Evolutionary conservation across 1,140 invertebrate species (phyloP), one percentile per base, ranked within the genome.

Genomic region (Matsumurasca onukii): DNA sequence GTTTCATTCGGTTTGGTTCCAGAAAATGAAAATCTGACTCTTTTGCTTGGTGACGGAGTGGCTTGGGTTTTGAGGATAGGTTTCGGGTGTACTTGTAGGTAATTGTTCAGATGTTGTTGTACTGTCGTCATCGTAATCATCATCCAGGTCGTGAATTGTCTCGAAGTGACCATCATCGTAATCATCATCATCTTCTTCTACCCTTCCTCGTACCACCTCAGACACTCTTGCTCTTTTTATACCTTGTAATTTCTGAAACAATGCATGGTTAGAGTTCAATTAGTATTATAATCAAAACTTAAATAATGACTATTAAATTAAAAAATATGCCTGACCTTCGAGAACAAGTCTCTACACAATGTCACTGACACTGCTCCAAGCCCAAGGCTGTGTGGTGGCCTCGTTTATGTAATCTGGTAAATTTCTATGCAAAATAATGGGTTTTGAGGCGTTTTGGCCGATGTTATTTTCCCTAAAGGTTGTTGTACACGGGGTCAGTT

Each of bases 151-250:
- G 34, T 82, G 82, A 79, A 80, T 80, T 64, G 82, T 80, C 34
- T 82, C 80, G 76, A 78, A 77, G 3, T 80, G 76, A 62, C 85
- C 83, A 70, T 76, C 73, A 30, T 77, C 75, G 17, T 77, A 76
- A 74, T 86, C 83, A 68, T 82, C 79, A 76, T 83, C 85, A 49
- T 82, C 76, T 63, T 76, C 78, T 31, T 81, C 77, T 68, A 75
- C 76, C 24, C 75, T 73, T 39, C 76, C 73, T 39, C 22, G 22
- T 1, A 65, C 30, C 17, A 39, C 31, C 22, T 65, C 62, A 12
- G 62, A 65, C 20, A 48, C 31, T 24, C 39, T n/a, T 15, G 39
- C 3, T 25, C 62, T 2, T 24, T 65, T 65, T 22, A 13, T 24
- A 9, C 13, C 15, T 13, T 59, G 55, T 5, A 59, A n/a, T n/a